Evolutionary conservation across 2,888 invertebrate species (phyloP), one percentile per base, ranked within the genome.

Genomic region (Sabatieria punctata): DNA sequence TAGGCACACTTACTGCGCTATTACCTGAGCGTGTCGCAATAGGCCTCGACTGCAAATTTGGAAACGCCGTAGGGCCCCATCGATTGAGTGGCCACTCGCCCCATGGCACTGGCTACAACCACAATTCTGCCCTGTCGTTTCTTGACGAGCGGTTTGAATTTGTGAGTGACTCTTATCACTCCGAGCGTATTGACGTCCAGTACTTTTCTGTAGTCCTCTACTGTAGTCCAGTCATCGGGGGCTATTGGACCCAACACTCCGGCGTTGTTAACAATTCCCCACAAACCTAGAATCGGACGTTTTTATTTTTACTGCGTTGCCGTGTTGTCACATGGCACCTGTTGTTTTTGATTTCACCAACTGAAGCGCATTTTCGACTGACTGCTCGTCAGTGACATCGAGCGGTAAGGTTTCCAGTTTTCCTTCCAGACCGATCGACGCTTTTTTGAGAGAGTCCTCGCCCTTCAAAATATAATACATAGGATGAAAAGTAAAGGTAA

Each of bases 251-350:
- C 55, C 79, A 86, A 83, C 1, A 85, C 73, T 0, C 85, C 91
- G 0, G 88, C 85, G 65, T 91, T 84, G 69, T 89, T 86, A 37
- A 88, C 78, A 48, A 89, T 72, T 43, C 82, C 84, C 88, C 88
- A 89, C 38, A 89, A 8, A 30, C 8, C 30, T 30, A 30, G 30
- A 11, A 30, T 15, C 30, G 30, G 15, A 11, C 8, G 15, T 15
- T 30, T 8, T 15, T 15, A 30, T 30, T 30, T 30, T 30, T 8
- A 30, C 8, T 30, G 8, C 15, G 30, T 15, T 30, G 8, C 30
- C 15, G 8, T 30, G 8, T 11, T 30, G 8, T 8, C 30, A 30
- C 30, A 30, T 30, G 15, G 8, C 30, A 30, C 30, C 30, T 30
- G 15, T 15, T 15, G 8, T 15, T 15, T 15, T 30, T 8, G 15